Evolutionary conservation across 1,140 invertebrate genomes (phyloP), one percentile per base, ranked within the genome.

Genomic region (Drosophila melanica): DNA sequence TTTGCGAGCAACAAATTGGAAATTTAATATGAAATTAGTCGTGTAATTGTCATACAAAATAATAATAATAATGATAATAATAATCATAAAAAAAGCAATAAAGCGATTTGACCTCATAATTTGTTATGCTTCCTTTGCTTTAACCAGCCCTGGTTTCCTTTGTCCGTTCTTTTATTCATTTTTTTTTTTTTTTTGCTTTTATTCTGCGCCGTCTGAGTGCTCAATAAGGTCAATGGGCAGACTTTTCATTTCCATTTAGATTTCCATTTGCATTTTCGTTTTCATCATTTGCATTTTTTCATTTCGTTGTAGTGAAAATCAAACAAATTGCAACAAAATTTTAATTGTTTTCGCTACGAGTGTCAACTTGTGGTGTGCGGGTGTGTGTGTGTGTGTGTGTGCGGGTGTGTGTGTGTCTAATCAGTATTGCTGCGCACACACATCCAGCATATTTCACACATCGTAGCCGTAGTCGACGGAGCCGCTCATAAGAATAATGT

Each of bases 181-280:
- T 41, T 1, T 12, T 0, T 6, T 39, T 0, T 12, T 39, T 39
- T 14, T 14, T 41, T 6, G 12, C 12, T 14, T 7, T 14, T n/a
- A 4, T 14, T n/a, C n/a, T n/a, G 11, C 39, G 58, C 39, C 64
- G 60, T 63, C 67, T 79, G 82, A 74, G 71, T 79, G 79, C 84
- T 73, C 84, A 86, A 87, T 82, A 77, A 82, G 84, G 82, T 87
- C 82, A 87, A 89, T 87, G 84, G 79, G 82, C 82, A 87, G 71
- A 59, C 53, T 72, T 75, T 77, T 70, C 62, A 80, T 85, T 85
- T 85, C 55, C 67, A 79, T 63, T 57, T 42, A 20, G n/a, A 41
- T 47, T 53, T 69, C 51, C 57, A 80, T 84, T 86, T 77, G 18
- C 57, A 60, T 64, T 65, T 80, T 69, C 62, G 85, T 81, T 73